phyloP scores from a whole-genome alignment of 35 echinoderm and acorn worm genomes.

The Stichopus chloronotus region DNA sequence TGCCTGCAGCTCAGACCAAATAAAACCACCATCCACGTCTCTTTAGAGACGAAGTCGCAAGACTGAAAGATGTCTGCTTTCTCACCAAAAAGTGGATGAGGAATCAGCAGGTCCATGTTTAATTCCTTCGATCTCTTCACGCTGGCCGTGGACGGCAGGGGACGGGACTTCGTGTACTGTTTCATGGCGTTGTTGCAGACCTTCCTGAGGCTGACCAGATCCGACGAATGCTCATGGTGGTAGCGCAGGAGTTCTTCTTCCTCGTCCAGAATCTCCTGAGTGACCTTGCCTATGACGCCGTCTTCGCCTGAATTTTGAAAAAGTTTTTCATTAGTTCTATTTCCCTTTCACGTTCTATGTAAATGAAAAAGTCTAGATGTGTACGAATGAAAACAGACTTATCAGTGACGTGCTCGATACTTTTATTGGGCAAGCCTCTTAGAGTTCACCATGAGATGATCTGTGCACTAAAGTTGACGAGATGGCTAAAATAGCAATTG shows the following conservation, averaged over 20 bases:
- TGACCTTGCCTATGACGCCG: constrained; percentile 70
- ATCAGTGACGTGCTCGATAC: too few relatives aligned
- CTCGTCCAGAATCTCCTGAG: constrained; percentile 80
- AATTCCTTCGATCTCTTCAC: constrained; percentile 87
- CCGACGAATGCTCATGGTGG: constrained; percentile 64
- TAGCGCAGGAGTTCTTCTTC: constrained; percentile 58
- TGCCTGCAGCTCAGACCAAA: too few relatives aligned
- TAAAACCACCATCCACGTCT: too few relatives aligned
- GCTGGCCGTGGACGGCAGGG: constrained; percentile 81
- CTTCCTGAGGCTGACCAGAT: constrained; percentile 65
- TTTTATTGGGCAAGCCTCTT: too few relatives aligned
- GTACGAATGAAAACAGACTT: too few relatives aligned
- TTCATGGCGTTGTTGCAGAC: constrained; percentile 76
- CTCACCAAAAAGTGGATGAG: constrained; percentile 92
- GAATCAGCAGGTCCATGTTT: constrained; percentile 43
- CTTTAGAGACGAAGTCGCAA: background rate
- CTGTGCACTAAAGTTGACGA: too few relatives aligned
- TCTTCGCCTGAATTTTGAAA: constrained; percentile 60
- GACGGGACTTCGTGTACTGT: constrained; percentile 87
- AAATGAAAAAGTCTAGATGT: too few relatives aligned
- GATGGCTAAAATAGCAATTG: too few relatives aligned
- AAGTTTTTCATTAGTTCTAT: background rate
- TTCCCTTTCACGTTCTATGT: too few relatives aligned
- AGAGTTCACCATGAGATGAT: too few relatives aligned
- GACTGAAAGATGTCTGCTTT: background rate